Percentiles rank a stretch among this genome's conserved stretches.
phyloP scores from a whole-genome alignment of 2,888 invertebrate genomes.

The Eudemis profundana region DNA sequence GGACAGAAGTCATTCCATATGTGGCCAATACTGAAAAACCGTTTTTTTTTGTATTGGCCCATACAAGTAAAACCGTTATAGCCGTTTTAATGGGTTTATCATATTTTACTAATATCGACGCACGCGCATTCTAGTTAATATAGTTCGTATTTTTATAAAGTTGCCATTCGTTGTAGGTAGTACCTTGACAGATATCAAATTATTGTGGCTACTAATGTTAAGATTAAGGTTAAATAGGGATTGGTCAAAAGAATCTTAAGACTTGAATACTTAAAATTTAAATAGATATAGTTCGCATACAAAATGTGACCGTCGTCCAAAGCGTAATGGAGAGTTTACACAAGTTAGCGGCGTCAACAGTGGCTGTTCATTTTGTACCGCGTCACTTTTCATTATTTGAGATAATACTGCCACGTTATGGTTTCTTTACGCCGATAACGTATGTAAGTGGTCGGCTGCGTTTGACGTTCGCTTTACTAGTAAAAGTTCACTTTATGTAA shows the following conservation, averaged over 20 bases:
- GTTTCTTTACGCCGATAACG: too few relatives aligned
- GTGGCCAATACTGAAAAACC: too few relatives aligned
- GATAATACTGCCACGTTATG: too few relatives aligned
- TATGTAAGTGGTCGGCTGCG: too few relatives aligned
- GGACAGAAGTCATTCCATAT: too few relatives aligned
- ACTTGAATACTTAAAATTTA: neutral
- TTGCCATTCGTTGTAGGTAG: slow-evolving; percentile 25
- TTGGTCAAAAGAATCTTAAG: slow-evolving; percentile 4
- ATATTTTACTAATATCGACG: neutral
- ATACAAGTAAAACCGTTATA: too few relatives aligned
- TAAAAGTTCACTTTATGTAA: too few relatives aligned
- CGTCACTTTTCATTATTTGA: too few relatives aligned
- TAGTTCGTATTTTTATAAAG: slow-evolving; percentile 16
- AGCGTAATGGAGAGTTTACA: neutral
- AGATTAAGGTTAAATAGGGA: neutral
- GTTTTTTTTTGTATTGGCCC: too few relatives aligned
- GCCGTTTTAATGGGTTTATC: neutral
- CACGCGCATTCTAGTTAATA: neutral
- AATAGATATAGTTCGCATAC: neutral
- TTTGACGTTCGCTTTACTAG: too few relatives aligned
- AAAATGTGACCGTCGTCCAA: slow-evolving; percentile 5
- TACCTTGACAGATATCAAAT: slow-evolving; percentile 6
- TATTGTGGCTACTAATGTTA: slow-evolving; percentile 3
- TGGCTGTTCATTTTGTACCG: too few relatives aligned
- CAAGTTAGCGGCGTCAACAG: too few relatives aligned